Evolutionary conservation across 2,888 invertebrate genomes (phyloP).

Genomic region (Latrodectus hesperus): DNA sequence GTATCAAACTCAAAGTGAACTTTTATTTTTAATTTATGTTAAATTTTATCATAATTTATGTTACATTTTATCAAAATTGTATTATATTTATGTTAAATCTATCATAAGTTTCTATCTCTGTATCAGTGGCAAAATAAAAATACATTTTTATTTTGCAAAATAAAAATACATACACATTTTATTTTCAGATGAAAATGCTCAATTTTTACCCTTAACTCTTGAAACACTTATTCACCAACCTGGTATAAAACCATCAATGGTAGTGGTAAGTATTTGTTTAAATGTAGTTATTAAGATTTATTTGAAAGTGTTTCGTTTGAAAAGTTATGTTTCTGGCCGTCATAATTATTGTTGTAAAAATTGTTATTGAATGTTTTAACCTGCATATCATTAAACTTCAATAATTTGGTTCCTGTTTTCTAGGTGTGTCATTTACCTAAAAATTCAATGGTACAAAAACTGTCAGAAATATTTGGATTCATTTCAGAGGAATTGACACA

Average conservation of each 20-base stretch:
- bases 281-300: not conserved
- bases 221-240: conserved; percentile 78
- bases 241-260: conserved; percentile 76
- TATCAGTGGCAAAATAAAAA: too few relatives aligned
- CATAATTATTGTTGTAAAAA: not conserved
- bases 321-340: not conserved
- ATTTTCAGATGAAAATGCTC: conserved; percentile 60
- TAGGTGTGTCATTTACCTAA: conserved; percentile 70
- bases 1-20: too few relatives aligned
- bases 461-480: conserved; percentile 70
- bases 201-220: conserved; percentile 74
- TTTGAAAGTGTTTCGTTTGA: not conserved
- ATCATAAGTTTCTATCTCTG: too few relatives aligned
- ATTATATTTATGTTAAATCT: too few relatives aligned
- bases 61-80: too few relatives aligned
- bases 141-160: too few relatives aligned
- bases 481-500: conserved; percentile 63
- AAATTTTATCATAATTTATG: too few relatives aligned
- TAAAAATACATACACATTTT: not conserved
- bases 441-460: conserved; percentile 62
- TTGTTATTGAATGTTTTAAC: not conserved
- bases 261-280: conserved; percentile 73
- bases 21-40: too few relatives aligned
- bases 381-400: not conserved
- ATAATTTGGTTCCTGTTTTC: not conserved